Base-by-base conservation (phyloP, 2,797 vertebrate species). In the Neosilurus hyrtlii region DNA sequence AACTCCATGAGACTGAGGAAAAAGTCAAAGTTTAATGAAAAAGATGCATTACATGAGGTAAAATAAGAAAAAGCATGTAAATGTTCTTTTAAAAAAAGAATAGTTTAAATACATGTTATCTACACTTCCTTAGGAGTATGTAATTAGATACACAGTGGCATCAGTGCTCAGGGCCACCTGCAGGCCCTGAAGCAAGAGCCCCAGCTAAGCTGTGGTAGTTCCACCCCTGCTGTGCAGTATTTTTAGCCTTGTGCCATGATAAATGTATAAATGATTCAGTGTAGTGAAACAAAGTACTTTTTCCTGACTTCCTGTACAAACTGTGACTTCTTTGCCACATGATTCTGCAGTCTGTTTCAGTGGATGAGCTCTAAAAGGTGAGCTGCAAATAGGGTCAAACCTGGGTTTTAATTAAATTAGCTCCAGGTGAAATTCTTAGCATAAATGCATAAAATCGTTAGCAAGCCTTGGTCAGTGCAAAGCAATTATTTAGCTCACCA, bases 211-310 rank as follows among this genome's bases (percentile, higher is more conserved):
- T 14, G 18, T 68, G 52, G 51, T 80, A 68, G 26, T n/a, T 68
- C 12, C 11, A 54, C 52, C 26, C 65, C 49, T 80, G 51, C 52
- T 54, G 52, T 56, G 49, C 51, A 56, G 10, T 68, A 56, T 16
- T 68, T 80, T n/a, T 68, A 80, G 63, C 20, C 11, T 37, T n/a
- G 51, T 30, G 26, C 15, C 37, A 77, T 77, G 74, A 6, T 24
- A 61, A 62, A 77, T 49, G 57, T 62, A 22, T 68, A 57, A 80
- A 57, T 57, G 51, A 57, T 79, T 79, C 61, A 65, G 35, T 65
- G 61, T n/a, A 22, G 18, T 12, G 18, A 75, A 75, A 2, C 11
- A 0, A 74, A 75, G 54, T 16, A 4, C 14, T 52, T 68, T 68
- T 65, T 51, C 35, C 24, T 51, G 16, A 66, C n/a, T 30, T 49